Base-by-base conservation (phyloP, 1,140 invertebrate genomes). In the Reticulitermes speratus region DNA sequence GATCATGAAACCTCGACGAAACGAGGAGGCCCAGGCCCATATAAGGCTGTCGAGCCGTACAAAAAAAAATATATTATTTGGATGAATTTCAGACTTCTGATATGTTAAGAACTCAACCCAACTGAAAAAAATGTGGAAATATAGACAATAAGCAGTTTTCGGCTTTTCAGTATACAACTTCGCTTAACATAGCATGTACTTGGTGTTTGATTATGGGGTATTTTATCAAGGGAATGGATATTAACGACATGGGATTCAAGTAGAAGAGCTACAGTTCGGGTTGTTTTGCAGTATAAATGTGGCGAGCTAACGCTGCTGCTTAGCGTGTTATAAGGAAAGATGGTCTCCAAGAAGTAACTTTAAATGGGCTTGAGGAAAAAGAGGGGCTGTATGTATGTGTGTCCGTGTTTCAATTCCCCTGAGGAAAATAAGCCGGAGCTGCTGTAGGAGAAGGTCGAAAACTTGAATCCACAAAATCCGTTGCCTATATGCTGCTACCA, bases 201-300 rank as follows among this genome's bases (percentile, higher is more conserved):
- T 75, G 7, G 65, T 75, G 7, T 75, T 30, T 75, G 65, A 75
- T 69, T 25, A 75, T 8, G n/a, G 65, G n/a, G 65, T 30, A 30
- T 75, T 75, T 75, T 30, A 75, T 75, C 7, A 75, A 30, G 9
- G 8, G 65, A 75, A 75, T n/a, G 25, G 65, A 75, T 75, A 75
- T 30, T 75, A 75, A 75, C 16, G 65, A 75, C 65, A 12, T n/a
- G n/a, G 65, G 65, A 75, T 75, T 75, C 25, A 8, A 12, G 65
- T 75, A 75, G n/a, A 75, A 75, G 52, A 75, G 7, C n/a, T 75
- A 30, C 65, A 30, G 25, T 30, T 65, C 2, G n/a, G n/a, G 65
- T 75, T 30, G 65, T 75, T 75, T 75, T 75, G 65, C 65, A 30
- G 65, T 75, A 75, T 75, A 75, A 30, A 75, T 75, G n/a, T 75